Conservation (phyloP, 2,888 invertebrate species). For the Onthophagus sagittarius region DNA sequence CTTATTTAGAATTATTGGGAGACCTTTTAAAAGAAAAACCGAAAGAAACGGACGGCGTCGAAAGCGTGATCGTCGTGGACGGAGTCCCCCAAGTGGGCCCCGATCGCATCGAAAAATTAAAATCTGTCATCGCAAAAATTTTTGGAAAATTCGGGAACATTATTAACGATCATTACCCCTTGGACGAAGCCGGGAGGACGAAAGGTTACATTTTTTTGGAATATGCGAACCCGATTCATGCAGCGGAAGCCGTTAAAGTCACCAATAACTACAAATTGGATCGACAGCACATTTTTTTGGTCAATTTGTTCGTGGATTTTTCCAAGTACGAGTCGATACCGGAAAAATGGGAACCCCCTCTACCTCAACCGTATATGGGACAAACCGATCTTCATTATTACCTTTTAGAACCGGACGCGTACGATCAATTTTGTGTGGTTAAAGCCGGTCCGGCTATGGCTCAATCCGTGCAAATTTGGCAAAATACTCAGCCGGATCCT, state of each 20-base stretch:
- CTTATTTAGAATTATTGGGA: conserved; percentile 79
- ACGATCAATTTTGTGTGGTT: conserved; percentile 92
- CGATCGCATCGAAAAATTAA: conserved; percentile 86
- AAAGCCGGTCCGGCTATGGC: conserved; percentile 68
- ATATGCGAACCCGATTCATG: conserved; percentile 77
- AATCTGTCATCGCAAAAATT: conserved; percentile 86
- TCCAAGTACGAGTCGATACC: conserved; percentile 89
- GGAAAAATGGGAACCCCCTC: conserved; percentile 90
- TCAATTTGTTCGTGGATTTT: conserved; percentile 93
- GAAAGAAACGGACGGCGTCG: conserved; percentile 92
- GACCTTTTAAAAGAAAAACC: conserved; percentile 88
- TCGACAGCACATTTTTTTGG: conserved; percentile 90
- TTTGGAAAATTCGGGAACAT: conserved; percentile 86
- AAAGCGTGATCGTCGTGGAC: conserved; percentile 93
- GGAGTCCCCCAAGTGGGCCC: conserved; percentile 94
- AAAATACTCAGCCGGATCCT: conserved; percentile 87
- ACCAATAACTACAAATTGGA: conserved; percentile 93
- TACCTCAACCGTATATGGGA: conserved; percentile 83
- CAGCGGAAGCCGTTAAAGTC: conserved; percentile 82
- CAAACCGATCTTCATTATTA: conserved; percentile 92
- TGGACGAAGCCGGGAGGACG: conserved; percentile 75
- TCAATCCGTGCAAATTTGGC: conserved; percentile 74
- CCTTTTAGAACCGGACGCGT: conserved; percentile 89
- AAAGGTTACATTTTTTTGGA: conserved; percentile 94
- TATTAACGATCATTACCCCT: conserved; percentile 86